A percentile compares a stretch with the other conserved stretches of the same genome.
phyloP scores from a whole-genome alignment of 2,113 vertebrate species.

The Nanorana parkeri region DNA sequence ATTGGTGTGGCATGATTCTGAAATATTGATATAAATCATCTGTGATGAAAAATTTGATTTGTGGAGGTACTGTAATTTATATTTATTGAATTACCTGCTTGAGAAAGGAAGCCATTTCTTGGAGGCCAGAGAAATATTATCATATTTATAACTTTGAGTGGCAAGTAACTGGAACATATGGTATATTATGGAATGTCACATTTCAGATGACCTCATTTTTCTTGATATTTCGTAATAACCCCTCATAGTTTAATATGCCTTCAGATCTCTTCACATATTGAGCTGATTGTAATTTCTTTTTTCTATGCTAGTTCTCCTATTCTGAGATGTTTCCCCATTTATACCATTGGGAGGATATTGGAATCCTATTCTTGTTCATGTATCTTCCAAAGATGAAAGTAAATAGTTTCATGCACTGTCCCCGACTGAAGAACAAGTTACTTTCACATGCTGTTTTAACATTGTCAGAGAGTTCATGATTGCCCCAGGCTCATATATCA shows the following conservation, averaged over 20 bases:
- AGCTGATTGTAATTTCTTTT: conserved; percentile 41
- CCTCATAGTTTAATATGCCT: conserved; percentile 42
- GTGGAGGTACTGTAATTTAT: conserved; percentile 36
- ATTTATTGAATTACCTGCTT: conserved; percentile 50
- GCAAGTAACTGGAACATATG: conserved; percentile 44
- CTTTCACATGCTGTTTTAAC: conserved; percentile 45
- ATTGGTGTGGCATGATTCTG: conserved; percentile 3
- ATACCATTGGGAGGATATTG: conserved; percentile 49
- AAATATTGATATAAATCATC: conserved; percentile 52
- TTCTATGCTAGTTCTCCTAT: conserved; percentile 30
- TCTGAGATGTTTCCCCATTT: conserved; percentile 45
- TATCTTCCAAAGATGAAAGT: conserved; percentile 46
- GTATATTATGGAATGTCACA: conserved; percentile 48
- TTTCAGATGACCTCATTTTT: conserved; percentile 56
- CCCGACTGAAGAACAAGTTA: conserved; percentile 24
- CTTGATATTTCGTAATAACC: conserved; percentile 50
- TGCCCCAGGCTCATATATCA: conserved; percentile 34
- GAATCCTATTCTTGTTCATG: conserved; percentile 49
- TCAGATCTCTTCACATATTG: conserved; percentile 40
- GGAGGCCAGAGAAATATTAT: conserved; percentile 45
- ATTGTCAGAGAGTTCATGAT: conserved; percentile 14
- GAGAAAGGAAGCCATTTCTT: conserved; percentile 16
- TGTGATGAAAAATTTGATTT: conserved; percentile 46
- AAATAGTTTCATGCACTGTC: conserved; percentile 44
- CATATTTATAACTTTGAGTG: conserved; percentile 50